Evolutionary conservation across 2,113 vertebrate species (phyloP), one percentile per base, ranked within the genome.

Genomic region (Plotosus lineatus): DNA sequence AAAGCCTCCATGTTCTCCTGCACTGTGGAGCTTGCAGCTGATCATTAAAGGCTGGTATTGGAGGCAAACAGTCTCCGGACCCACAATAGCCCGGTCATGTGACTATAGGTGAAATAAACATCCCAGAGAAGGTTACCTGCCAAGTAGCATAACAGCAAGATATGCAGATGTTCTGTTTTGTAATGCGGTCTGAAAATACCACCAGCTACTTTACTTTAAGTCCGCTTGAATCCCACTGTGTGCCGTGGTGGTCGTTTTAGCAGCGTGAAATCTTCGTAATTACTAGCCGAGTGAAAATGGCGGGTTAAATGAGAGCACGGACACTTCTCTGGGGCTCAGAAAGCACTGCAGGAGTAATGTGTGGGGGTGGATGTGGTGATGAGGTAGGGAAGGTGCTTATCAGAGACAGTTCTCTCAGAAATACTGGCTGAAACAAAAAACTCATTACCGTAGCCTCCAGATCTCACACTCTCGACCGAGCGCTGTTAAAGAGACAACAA

Each of bases 21-120:
- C 51, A 40, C 65, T 7, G 11, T 28, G n/a, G 46, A 42, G 36
- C 19, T 50, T 58, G 60, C 9, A 53, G 74, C 44, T 72, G 42
- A 75, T 75, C 78, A 61, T 85, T 81, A 81, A 78, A 55, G 74
- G 40, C 40, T 48, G 31, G 28, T 71, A 76, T 76, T 71, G 65
- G 82, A 50, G 17, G 26, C 53, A 42, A 55, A 71, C 11, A 11
- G 10, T 17, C 19, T 8, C 10, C 44, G 53, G 48, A 63, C 21
- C 42, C 48, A 6, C 21, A 31, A 38, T n/a, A 56, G 53, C 14
- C 28, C 38, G 55, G 46, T 46, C 61, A 12, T 58, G n/a, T 75
- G 50, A 36, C 74, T 65, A 21, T 42, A 65, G 17, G 23, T 28
- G 15, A 46, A 26, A 58, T 60, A n/a, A 19, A 28, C 21, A 61